Evolutionary conservation across 1,140 invertebrate genomes (phyloP), one percentile per base, ranked within the genome.

Genomic region (Ips typographus): DNA sequence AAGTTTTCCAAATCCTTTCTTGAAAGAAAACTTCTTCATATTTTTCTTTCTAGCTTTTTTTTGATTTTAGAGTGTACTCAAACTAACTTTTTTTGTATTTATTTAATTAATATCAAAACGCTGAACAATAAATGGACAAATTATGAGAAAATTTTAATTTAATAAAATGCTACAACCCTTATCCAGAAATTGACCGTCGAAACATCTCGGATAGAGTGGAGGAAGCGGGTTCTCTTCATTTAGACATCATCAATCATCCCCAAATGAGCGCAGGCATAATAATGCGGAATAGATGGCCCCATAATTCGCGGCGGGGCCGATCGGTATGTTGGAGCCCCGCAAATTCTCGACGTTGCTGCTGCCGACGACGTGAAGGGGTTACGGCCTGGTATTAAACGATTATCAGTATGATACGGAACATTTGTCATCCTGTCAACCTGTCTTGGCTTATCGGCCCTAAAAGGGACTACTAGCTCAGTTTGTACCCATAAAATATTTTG

Each of bases 311-410:
- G 52, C 57, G n/a, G 65, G 53, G 65, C 49, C 65, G 59, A 68
- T 61, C 57, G 65, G 65, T 61, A 68, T 60, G 65, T 42, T 6
- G 64, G 53, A 43, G 37, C 40, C 57, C 65, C 57, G 65, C 65
- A 68, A 68, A 68, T 68, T 57, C 56, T 38, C 56, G 55, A 65
- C 42, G 41, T 41, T 63, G 42, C 61, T 63, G 42, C 55, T 52
- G 65, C 42, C 55, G 56, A 58, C 55, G 65, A 47, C 65, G 65
- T 58, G 65, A 68, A 68, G 56, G 65, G 65, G 65, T 68, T 68
- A 68, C 65, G 38, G 65, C 43, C 65, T 68, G 65, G 65, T 68
- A 68, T 68, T 68, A 68, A 68, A 61, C 51, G 65, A 68, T 68
- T 68, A 68, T 68, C 65, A 68, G 49, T 52, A 42, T 68, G 65